Conservation (phyloP, 2,113 vertebrate genomes). For the Glareola pratincola region DNA sequence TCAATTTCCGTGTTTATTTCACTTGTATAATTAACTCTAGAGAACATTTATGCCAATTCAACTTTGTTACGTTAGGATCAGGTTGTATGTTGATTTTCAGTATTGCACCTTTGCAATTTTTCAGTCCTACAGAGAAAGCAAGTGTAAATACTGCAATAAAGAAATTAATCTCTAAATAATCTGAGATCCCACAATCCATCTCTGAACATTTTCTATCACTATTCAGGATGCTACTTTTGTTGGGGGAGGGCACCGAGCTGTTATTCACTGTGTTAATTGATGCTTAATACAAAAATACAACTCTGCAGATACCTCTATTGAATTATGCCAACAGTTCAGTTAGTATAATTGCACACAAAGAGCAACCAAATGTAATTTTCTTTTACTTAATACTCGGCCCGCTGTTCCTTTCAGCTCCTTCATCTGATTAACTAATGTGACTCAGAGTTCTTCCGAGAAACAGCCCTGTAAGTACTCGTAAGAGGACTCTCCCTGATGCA, state of each 20-base stretch:
- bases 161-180: not conserved
- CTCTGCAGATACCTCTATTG: slow-evolving; percentile 60
- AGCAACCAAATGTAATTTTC: slow-evolving; percentile 76
- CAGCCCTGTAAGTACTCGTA: not conserved
- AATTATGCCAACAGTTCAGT: slow-evolving; percentile 73
- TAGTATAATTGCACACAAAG: slow-evolving; percentile 74
- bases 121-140: not conserved
- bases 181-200: not conserved
- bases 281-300: slow-evolving; percentile 28
- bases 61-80: not conserved
- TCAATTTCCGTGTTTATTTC: not conserved
- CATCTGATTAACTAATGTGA: slow-evolving; percentile 75
- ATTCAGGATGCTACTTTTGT: not conserved
- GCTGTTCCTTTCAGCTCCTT: slow-evolving; percentile 71
- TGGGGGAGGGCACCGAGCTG: not conserved
- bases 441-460: slow-evolving; percentile 71
- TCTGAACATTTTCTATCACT: not conserved
- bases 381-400: slow-evolving; percentile 67
- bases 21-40: not conserved
- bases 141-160: not conserved
- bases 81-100: not conserved
- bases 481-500: not conserved
- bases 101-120: not conserved
- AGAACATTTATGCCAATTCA: not conserved
- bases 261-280: slow-evolving; percentile 44